phyloP scores from a whole-genome alignment of 2,888 invertebrate genomes.

The Drosophila vallismaia region DNA sequence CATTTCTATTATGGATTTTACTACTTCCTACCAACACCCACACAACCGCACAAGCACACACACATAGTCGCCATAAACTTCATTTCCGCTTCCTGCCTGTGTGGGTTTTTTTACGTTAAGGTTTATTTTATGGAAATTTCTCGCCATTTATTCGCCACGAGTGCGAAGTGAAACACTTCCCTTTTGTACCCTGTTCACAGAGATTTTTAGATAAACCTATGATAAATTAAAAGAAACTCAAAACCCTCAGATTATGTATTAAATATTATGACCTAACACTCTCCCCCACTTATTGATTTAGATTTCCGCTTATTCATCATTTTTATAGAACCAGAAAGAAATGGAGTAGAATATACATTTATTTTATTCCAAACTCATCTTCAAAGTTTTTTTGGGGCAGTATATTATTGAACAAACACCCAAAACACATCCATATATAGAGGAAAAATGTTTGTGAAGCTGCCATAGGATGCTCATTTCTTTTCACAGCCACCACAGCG shows the following conservation, averaged over 20 bases:
- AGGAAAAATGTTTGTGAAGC: conserved; percentile 17
- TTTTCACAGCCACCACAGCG: conserved; percentile 26
- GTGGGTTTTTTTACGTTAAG: conserved; percentile 59
- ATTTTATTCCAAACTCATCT: conserved; percentile 35
- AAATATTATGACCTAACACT: not conserved
- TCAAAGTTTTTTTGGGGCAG: conserved; percentile 6
- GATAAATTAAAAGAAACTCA: conserved; percentile 11
- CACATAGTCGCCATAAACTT: conserved; percentile 24
- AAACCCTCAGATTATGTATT: not conserved
- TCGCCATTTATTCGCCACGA: conserved; percentile 77
- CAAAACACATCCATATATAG: not conserved
- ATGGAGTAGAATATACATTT: conserved; percentile 14
- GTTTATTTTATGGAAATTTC: conserved; percentile 79
- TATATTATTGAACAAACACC: conserved; percentile 32
- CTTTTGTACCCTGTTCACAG: conserved; percentile 31
- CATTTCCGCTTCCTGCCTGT: conserved; percentile 37
- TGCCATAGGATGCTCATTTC: conserved; percentile 35
- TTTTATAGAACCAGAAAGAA: conserved; percentile 5
- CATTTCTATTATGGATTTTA: conserved; percentile 79
- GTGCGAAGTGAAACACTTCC: conserved; percentile 59
- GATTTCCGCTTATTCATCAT: conserved; percentile 24
- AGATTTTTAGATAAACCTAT: conserved; percentile 19
- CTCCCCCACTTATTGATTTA: conserved; percentile 15
- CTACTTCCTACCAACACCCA: conserved; percentile 67
- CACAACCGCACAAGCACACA: not conserved